These are phyloP conservation scores for Cataglyphis altisquamis DNA, from an alignment of 2,888 invertebrate species.

Conservation along the genomic window DNA sequence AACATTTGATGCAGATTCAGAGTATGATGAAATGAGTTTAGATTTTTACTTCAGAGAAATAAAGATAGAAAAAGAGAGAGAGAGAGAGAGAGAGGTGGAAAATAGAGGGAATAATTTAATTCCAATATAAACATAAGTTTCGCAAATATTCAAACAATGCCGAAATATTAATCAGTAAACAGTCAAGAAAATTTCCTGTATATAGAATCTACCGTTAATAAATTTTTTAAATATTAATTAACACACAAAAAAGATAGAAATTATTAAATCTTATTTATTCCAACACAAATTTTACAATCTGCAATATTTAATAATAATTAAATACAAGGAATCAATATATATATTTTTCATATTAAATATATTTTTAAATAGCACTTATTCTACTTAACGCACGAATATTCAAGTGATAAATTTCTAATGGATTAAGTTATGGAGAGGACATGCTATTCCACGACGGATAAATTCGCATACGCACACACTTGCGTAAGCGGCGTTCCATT, in stretches of 20 bases:
- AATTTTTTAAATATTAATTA: not conserved
- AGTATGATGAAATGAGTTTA: constrained; percentile 3
- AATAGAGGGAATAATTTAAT: constrained; percentile 7
- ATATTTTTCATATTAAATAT: not conserved
- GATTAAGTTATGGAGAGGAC: constrained; percentile 48
- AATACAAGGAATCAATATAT: not conserved
- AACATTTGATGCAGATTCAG: constrained; percentile 39
- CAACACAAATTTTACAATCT: not conserved
- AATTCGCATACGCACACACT: constrained; percentile 50
- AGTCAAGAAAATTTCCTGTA: constrained; percentile 1
- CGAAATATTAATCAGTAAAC: constrained; percentile 18
- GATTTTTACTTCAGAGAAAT: not conserved
- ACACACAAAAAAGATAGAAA: not conserved
- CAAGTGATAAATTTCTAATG: constrained; percentile 37
- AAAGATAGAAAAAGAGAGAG: too few species aligned
- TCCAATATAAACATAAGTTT: constrained; percentile 41
- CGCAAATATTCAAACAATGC: constrained; percentile 31
- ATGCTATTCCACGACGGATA: constrained; percentile 54
- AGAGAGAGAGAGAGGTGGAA: not conserved
- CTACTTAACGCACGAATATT: not conserved
- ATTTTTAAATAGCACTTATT: not conserved
- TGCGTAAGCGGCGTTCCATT: constrained; percentile 19
- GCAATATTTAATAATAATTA: not conserved
- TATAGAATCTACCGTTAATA: not conserved
- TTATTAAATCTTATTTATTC: not conserved